These are phyloP conservation scores for Polydrusus tereticollis DNA, from an alignment of 2,888 invertebrate species.

Conservation along the genomic window DNA sequence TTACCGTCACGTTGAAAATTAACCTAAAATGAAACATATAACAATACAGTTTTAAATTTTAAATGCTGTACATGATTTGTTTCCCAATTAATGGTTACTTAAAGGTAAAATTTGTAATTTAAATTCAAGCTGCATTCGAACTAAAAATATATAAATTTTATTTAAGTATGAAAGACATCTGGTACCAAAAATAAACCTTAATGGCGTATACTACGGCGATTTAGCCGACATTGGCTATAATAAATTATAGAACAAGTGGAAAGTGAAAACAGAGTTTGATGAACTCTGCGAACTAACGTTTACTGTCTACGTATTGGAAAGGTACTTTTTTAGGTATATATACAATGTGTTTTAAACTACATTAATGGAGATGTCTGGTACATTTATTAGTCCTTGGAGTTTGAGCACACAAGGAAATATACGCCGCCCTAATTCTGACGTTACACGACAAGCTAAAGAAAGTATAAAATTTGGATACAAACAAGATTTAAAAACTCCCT, in stretches of 20 bases:
- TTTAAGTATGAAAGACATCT: background rate
- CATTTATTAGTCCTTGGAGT: too few relatives aligned
- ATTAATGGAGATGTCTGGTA: too few relatives aligned
- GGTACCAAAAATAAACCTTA: background rate
- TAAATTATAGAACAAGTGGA: constrained; percentile 15
- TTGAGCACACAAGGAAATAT: too few relatives aligned
- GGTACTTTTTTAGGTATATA: background rate
- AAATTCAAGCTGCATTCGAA: background rate
- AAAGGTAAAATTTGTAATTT: too few relatives aligned
- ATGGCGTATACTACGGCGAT: background rate
- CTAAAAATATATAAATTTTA: background rate
- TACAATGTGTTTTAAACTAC: background rate
- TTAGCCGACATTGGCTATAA: background rate
- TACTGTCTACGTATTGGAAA: background rate
- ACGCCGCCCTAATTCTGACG: too few relatives aligned
- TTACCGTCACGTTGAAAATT: constrained; percentile 93
- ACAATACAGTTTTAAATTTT: background rate
- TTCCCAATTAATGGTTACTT: background rate
- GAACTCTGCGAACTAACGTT: background rate
- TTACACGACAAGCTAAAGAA: too few relatives aligned
- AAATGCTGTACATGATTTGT: background rate
- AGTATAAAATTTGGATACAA: too few relatives aligned
- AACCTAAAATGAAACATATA: constrained; percentile 12
- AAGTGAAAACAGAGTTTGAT: constrained; percentile 12
- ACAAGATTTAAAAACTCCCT: too few relatives aligned